phyloP scores from a whole-genome alignment of 2,888 invertebrate species.

The Diplazon laetatorius region DNA sequence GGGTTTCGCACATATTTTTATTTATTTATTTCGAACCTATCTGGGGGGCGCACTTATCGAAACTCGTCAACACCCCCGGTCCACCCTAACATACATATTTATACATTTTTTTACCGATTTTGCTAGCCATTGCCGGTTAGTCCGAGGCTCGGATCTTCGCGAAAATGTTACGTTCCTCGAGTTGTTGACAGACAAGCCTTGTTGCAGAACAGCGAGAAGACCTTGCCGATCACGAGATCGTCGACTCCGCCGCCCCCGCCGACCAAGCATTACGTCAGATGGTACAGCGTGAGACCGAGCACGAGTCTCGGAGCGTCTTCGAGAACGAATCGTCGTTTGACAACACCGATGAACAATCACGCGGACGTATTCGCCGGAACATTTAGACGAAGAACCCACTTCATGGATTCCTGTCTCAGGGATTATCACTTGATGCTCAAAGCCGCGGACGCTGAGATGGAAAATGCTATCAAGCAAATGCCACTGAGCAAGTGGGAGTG shows the following conservation, averaged over 20 bases:
- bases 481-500: slow-evolving; percentile 91
- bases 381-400: slow-evolving; percentile 83
- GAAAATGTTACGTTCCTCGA: slow-evolving; percentile 24
- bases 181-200: slow-evolving; percentile 77
- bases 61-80: too few species aligned
- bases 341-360: slow-evolving; percentile 73
- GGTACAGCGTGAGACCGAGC: slow-evolving; percentile 72
- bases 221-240: slow-evolving; percentile 68
- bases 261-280: slow-evolving; percentile 76
- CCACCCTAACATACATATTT: too few species aligned
- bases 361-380: slow-evolving; percentile 76
- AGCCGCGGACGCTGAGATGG: slow-evolving; percentile 90
- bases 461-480: slow-evolving; percentile 91
- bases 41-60: too few species aligned
- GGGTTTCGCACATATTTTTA: too few species aligned
- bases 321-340: slow-evolving; percentile 72
- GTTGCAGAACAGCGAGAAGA: slow-evolving; percentile 81
- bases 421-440: slow-evolving; percentile 87
- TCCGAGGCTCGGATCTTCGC: not conserved
- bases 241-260: slow-evolving; percentile 65
- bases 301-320: slow-evolving; percentile 69
- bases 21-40: too few species aligned
- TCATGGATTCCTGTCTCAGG: slow-evolving; percentile 88
- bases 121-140: not conserved
- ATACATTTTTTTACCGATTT: not conserved